Base-by-base conservation (phyloP, 2,797 vertebrate genomes). In the Crax fasciolata region DNA sequence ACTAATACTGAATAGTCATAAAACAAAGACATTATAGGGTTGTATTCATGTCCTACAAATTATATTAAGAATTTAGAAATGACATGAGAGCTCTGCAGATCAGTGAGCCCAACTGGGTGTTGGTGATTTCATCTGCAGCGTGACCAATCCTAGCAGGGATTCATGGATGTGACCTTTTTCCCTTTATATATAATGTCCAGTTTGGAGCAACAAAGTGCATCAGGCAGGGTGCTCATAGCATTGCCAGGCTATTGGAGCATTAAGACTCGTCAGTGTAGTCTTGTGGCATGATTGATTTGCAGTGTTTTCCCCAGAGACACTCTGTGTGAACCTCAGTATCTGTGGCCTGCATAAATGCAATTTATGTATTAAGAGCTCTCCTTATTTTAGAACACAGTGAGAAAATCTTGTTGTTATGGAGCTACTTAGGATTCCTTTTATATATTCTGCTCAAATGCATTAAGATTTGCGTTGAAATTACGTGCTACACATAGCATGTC, bases 11-110 rank as follows among this genome's bases (percentile, higher is more conserved):
- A 54, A 58, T 72, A 84, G 82, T 95, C 44, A 10, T 80, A 94
- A 94, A 93, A 51, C 62, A 85, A 74, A 89, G 74, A 81, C 92
- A 84, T 70, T 65, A 38, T n/a, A 89, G 84, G 54, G 23, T 44
- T 86, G 12, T 46, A 65, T 66, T 83, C 3, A 14, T 14, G 87
- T 94, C 62, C 52, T 86, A 14, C 30, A 59, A 38, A 49, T 65
- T 32, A 27, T 54, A 27, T 38, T 82, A 80, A 66, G 65, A 68
- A 87, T 71, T 91, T 15, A 11, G 84, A 94, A 95, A 82, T 54
- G 6, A 4, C 4, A 35, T 67, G 70, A 55, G 74, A 93, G 79
- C 30, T 89, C 62, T 73, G 70, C 39, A n/a, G 46, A 30, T 41
- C 83, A 41, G 38, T 51, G 57, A 90, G 51, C 38, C 24, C 61